Evolutionary conservation across 2,113 vertebrate genomes (phyloP), one percentile per base, ranked within the genome.

Genomic region (Canis aureus): DNA sequence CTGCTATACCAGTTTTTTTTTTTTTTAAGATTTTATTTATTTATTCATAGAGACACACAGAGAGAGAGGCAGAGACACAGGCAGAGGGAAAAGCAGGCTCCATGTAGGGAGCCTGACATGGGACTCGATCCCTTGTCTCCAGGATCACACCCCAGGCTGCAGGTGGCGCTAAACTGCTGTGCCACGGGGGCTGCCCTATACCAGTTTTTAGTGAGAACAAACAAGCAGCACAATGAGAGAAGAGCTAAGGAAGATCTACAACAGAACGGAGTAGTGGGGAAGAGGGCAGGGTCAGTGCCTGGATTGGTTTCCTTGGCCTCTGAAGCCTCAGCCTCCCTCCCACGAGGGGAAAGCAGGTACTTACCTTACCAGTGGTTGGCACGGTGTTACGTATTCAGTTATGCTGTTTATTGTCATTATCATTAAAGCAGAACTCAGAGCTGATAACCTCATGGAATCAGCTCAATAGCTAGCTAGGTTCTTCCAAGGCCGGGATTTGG

Each of bases 241-340:
- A 53, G 16, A 60, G 43, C 15, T 20, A 7, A 7, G 0, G 22
- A 19, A 27, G 17, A 27, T 22, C 29, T 66, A 64, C 5, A 35
- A 7, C 0, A 32, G 0, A 8, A 32, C 11, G 13, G 2, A 22
- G 27, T 0, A 27, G 15, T 23, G 25, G 51, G 49, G 10, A 49
- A 53, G 74, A 35, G 17, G 53, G 64, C 4, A 60, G 17, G 19
- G 27, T 67, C 13, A 15, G 43, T 49, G 7, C 32, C 43, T 64
- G 64, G 57, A 32, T 23, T 71, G 29, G 64, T 43, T 4, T n/a
- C 13, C 38, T 60, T 71, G 76, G 76, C 11, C 19, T 84, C 67
- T 20, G 12, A 27, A 89, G 51, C 23, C 35, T 64, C 62, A 29
- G 23, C 17, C 29, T 67, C 51, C 49, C 82, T 95, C 19, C 64